These are phyloP conservation scores for Cercopithecus mitis DNA, from an alignment of 2,797 vertebrate genomes.

Conservation along the genomic window DNA sequence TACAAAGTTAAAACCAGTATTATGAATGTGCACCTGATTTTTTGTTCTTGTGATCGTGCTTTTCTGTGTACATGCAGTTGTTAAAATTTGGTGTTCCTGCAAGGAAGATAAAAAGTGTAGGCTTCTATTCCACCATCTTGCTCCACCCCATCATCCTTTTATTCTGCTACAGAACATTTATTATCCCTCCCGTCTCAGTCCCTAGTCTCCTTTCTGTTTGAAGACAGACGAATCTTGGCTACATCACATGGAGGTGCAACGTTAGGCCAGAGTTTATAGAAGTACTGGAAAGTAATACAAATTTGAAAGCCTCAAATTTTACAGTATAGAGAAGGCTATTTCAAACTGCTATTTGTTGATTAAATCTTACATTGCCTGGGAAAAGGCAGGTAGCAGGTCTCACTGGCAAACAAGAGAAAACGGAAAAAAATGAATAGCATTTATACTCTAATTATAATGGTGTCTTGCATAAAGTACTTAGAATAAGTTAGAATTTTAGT, in stretches of 20 bases:
- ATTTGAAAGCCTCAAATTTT: not conserved
- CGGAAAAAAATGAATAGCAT: not conserved
- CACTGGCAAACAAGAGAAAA: not conserved
- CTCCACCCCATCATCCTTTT: not conserved
- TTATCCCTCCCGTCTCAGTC: not conserved
- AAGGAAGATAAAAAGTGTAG: not conserved
- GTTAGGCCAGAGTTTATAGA: not conserved
- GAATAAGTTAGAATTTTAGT: not conserved
- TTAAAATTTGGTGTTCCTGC: not conserved
- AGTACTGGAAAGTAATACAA: not conserved
- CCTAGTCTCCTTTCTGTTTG: not conserved
- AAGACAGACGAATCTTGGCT: not conserved
- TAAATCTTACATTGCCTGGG: not conserved
- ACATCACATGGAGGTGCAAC: not conserved
- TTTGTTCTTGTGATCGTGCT: not conserved
- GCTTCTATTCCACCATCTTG: not conserved
- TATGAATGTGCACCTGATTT: not conserved
- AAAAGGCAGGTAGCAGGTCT: not conserved
- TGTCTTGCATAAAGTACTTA: not conserved
- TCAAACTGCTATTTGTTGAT: not conserved
- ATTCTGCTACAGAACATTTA: not conserved
- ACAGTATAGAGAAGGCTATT: not conserved
- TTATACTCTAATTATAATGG: not conserved
- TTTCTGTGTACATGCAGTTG: not conserved
- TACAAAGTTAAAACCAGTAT: not conserved